Conservation (phyloP, 2,888 invertebrate species). For the Abscondita cerata region DNA sequence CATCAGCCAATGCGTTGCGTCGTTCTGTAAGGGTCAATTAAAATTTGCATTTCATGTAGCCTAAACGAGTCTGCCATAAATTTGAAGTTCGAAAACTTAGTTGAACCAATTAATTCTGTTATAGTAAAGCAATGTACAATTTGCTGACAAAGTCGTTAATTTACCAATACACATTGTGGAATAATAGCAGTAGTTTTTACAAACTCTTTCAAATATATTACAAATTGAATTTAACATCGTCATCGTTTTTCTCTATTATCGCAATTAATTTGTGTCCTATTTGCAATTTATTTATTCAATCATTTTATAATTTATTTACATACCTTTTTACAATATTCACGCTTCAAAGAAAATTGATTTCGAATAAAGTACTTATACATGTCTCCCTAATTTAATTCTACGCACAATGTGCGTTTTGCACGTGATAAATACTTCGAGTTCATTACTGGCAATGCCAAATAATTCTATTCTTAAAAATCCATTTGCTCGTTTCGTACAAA, state of each 20-base stretch:
- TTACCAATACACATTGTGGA: slow-evolving; percentile 34
- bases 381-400: too few species aligned
- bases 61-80: slow-evolving; percentile 51
- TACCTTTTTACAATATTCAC: too few species aligned
- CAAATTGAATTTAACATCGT: too few species aligned
- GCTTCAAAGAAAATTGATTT: too few species aligned
- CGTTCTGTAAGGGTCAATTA: slow-evolving; percentile 46
- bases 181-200: too few species aligned
- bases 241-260: too few species aligned
- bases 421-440: slow-evolving; percentile 15
- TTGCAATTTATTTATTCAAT: not conserved
- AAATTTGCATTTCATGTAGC: slow-evolving; percentile 48
- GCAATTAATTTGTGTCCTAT: too few species aligned
- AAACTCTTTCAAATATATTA: too few species aligned
- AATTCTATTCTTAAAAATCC: slow-evolving; percentile 43
- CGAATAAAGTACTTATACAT: too few species aligned
- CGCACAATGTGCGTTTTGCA: too few species aligned
- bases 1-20: slow-evolving; percentile 49
- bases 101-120: slow-evolving; percentile 53
- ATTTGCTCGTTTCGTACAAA: slow-evolving; percentile 36
- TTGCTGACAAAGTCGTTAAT: slow-evolving; percentile 52
- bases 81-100: slow-evolving; percentile 50
- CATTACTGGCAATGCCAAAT: slow-evolving; percentile 38
- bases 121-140: slow-evolving; percentile 43
- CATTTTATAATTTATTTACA: not conserved